Percentiles rank a stretch among this genome's conserved stretches.
Evolutionary conservation across 1,140 invertebrate species (phyloP).

Genomic region (Choristoneura fumiferana): DNA sequence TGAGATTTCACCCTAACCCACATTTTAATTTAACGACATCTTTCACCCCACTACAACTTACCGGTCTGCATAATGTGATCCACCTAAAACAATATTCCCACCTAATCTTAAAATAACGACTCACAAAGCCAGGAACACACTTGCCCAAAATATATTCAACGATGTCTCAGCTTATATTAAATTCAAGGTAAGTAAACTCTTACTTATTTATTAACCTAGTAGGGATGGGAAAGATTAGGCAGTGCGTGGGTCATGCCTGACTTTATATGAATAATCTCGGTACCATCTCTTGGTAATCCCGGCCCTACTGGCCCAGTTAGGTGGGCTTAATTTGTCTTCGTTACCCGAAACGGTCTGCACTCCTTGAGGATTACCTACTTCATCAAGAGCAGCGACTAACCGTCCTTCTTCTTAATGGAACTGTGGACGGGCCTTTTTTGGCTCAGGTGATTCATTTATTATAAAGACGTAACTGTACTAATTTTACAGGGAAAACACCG

Average conservation of each 20-base stretch:
- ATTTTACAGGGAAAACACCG: too few species aligned
- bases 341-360: conserved; percentile 16
- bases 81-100: too few species aligned
- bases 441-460: conserved; percentile 14
- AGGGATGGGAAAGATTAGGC: background rate
- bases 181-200: background rate
- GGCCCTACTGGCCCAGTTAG: conserved; percentile 12
- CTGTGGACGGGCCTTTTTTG: conserved; percentile 2
- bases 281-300: background rate
- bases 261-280: conserved; percentile 2
- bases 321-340: conserved; percentile 17
- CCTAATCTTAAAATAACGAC: too few species aligned
- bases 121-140: too few species aligned
- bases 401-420: conserved; percentile 16
- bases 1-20: too few species aligned
- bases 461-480: too few species aligned
- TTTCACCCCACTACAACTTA: too few species aligned
- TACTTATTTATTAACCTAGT: conserved; percentile 9
- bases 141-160: too few species aligned
- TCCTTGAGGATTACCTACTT: conserved; percentile 17
- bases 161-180: too few species aligned
- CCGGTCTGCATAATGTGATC: too few species aligned
- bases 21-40: too few species aligned
- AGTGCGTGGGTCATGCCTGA: background rate
- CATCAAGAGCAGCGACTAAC: background rate